These are phyloP conservation scores for Urocitellus parryii DNA, from an alignment of 2,113 vertebrate species.

Conservation along the genomic window DNA sequence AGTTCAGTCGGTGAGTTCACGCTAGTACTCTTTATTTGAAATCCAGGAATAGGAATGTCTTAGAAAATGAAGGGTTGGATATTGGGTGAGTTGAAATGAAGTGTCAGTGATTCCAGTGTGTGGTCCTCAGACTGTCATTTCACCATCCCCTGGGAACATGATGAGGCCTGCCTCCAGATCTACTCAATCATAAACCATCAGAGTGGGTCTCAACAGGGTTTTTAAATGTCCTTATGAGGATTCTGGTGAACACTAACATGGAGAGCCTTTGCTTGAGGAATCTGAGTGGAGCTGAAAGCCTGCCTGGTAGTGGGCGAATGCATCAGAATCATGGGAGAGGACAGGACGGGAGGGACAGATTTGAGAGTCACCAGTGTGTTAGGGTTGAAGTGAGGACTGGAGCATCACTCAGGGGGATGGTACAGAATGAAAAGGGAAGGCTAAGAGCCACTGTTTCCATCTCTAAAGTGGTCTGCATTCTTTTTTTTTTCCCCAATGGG, in stretches of 20 bases:
- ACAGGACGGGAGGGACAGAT: not conserved
- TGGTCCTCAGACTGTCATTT: not conserved
- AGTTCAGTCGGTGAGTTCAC: not conserved
- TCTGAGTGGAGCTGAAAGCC: not conserved
- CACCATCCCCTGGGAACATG: not conserved
- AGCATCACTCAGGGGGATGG: not conserved
- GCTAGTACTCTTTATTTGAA: not conserved
- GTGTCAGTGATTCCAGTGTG: not conserved
- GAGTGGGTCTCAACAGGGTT: not conserved
- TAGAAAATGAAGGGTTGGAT: not conserved
- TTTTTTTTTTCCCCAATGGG: not conserved
- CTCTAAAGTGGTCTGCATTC: not conserved
- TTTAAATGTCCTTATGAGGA: not conserved
- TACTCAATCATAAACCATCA: not conserved
- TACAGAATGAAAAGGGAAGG: not conserved
- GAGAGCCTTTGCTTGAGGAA: not conserved
- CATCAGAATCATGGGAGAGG: not conserved
- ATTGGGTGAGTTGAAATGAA: not conserved
- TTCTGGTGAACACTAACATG: not conserved
- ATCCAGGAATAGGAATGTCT: constrained; percentile 19
- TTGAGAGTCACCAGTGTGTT: not conserved
- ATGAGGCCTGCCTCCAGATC: not conserved
- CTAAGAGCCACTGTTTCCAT: not conserved
- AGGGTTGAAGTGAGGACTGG: not conserved
- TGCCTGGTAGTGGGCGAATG: not conserved